Evolutionary conservation across 1,140 invertebrate genomes (phyloP), one percentile per base, ranked within the genome.

Genomic region (Drosophila ogumai): DNA sequence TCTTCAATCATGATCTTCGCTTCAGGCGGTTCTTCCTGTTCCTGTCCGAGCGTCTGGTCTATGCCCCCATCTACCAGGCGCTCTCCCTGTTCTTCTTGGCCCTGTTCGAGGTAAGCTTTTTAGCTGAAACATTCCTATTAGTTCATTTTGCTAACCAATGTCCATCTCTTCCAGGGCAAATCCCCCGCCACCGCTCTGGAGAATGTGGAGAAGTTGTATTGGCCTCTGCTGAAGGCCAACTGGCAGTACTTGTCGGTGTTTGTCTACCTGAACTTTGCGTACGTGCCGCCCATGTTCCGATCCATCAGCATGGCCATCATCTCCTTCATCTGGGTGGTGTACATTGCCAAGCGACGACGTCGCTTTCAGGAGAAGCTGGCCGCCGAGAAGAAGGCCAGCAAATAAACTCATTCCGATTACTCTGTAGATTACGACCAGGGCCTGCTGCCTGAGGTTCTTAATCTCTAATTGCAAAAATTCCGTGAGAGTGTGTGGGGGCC

Each of bases 161-260:
- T 6, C 1, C 0, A 55, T 56, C 19, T 71, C 68, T 25, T 72
- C 6, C 71, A 94, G 93, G 95, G 95, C 43, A 96, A 96, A 85
- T 93, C 94, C 15, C 95, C 96, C 72, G 81, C 93, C 40, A 91
- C 93, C 9, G 94, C 96, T 7, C 28, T 94, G 2, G 93, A 94
- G 79, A 95, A 96, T 71, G 80, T 96, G 17, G 87, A 94, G 76
- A 93, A 93, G 41, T 79, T 96, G 3, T 96, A 96, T 73, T 93
- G 92, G 81, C 94, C 94, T 1, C 91, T 96, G 43, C 82, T 96
- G 22, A 92, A 93, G 67, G 94, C 95, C 15, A 96, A 96, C 92
- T 95, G 95, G 94, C 95, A 95, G 88, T 96, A 95, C 92, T 80
- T 96, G 15, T 96, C 96, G 6, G 66, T 96, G 13, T 93, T 96